Evolutionary conservation across 1,140 invertebrate species (phyloP), one percentile per base, ranked within the genome.

Genomic region (Brachionus rubens): DNA sequence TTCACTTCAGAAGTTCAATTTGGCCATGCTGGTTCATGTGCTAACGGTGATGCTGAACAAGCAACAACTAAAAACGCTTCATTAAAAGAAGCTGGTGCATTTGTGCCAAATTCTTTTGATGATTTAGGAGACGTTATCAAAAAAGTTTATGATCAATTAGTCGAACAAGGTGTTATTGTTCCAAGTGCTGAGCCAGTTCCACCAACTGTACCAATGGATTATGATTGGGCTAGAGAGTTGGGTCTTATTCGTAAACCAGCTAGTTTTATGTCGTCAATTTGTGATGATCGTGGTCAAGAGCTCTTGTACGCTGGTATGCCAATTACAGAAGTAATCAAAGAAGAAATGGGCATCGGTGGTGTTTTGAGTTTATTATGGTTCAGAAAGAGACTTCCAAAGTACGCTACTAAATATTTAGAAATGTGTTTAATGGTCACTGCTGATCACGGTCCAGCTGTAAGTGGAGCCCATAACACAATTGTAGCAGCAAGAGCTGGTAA

Each of bases 391-490:
- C 86, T 99, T 14, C 96, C 96, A 0, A 86, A 90, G 0, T 94
- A 94, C 83, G 94, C 94, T 26, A 93, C 92, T 83, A 96, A 96
- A 86, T 99, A 99, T 87, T 90, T 99, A 79, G 97, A 99, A 87
- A 97, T 99, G 92, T 96, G 95, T 81, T 86, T 99, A 30, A 98
- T 99, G 90, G 91, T 99, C 33, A 99, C 97, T 0, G 97, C 97
- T 56, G 97, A 99, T 87, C 97, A 99, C 83, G 97, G 96, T 26
- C 96, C 97, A 0, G 97, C 96, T 10, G 97, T 99, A 0, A 96
- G 93, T 7, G 97, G 96, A 16, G 96, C 96, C 0, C 96, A 99
- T 83, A 99, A 99, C 83, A 99, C 96, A 14, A 99, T 99, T 83
- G 97, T 99, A 6, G 98, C 95, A 82, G 96, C 97, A 1, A 86